Conservation (phyloP, 1,140 invertebrate genomes). For the Rhopalosiphum maidis region DNA sequence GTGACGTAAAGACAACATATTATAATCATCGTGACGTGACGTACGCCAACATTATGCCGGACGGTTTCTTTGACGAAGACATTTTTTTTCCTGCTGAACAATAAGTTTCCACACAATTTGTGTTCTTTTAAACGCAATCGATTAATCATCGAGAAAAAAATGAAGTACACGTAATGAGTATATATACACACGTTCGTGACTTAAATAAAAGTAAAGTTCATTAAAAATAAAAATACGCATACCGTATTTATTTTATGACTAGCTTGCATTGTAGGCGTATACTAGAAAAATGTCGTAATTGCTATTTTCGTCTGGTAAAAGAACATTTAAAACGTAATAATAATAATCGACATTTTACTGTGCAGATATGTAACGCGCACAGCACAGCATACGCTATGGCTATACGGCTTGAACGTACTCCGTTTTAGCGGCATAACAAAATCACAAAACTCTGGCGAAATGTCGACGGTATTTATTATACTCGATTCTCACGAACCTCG, state of each 20-base stretch:
- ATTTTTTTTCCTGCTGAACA: not conserved
- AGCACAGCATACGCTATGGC: not conserved
- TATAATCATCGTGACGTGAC: not conserved
- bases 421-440: not conserved
- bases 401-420: not conserved
- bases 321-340: conserved; percentile 1
- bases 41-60: not conserved
- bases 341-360: not conserved
- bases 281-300: not conserved
- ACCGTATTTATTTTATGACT: conserved; percentile 7
- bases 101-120: conserved; percentile 4
- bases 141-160: conserved; percentile 9
- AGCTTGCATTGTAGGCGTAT: not conserved
- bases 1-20: not conserved
- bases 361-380: not conserved
- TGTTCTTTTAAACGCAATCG: not conserved
- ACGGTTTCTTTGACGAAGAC: not conserved
- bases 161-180: not conserved
- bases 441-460: not conserved
- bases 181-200: not conserved
- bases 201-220: not conserved
- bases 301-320: conserved; percentile 8
- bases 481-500: not conserved
- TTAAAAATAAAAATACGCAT: not conserved
- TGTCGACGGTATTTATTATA: not conserved